Conservation (phyloP, 2,797 vertebrate genomes). For the Lutjanus campechanus region DNA sequence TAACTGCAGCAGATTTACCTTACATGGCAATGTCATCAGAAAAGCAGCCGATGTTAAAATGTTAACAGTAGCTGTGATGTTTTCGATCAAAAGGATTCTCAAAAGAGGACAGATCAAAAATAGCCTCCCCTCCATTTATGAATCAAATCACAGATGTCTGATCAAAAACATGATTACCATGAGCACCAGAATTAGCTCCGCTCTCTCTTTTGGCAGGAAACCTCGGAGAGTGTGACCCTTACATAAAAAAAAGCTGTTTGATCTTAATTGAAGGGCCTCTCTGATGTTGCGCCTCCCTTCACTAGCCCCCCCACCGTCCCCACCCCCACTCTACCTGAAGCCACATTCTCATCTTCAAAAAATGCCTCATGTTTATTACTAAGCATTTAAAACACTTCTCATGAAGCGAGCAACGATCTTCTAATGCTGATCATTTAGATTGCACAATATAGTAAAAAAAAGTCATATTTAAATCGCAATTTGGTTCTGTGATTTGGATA, state of each 20-base stretch:
- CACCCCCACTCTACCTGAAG: conserved; percentile 21
- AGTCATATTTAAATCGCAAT: no score
- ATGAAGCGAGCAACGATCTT: not conserved
- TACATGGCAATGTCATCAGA: not conserved
- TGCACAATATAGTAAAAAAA: no score
- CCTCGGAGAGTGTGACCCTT: conserved; percentile 45
- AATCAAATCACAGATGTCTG: conserved; percentile 65
- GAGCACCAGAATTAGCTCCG: conserved; percentile 53
- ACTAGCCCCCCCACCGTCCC: not conserved
- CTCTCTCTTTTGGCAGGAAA: conserved; percentile 49
- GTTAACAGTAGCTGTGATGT: conserved; percentile 42
- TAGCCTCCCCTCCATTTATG: conserved; percentile 29
- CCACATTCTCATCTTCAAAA: conserved; percentile 22
- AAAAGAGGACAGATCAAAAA: conserved; percentile 42
- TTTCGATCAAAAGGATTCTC: conserved; percentile 40
- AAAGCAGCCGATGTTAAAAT: conserved; percentile 8
- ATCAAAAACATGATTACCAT: conserved; percentile 68
- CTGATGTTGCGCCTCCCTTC: conserved; percentile 39
- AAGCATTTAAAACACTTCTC: not conserved
- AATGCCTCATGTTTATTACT: not conserved
- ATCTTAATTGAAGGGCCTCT: conserved; percentile 59
- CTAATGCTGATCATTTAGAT: no score
- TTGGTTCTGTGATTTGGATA: no score
- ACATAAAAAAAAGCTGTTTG: conserved; percentile 53
- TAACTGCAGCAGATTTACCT: conserved; percentile 19